Base-by-base conservation (phyloP, 1,140 invertebrate genomes). In the Ditylenchus dipsaci region DNA sequence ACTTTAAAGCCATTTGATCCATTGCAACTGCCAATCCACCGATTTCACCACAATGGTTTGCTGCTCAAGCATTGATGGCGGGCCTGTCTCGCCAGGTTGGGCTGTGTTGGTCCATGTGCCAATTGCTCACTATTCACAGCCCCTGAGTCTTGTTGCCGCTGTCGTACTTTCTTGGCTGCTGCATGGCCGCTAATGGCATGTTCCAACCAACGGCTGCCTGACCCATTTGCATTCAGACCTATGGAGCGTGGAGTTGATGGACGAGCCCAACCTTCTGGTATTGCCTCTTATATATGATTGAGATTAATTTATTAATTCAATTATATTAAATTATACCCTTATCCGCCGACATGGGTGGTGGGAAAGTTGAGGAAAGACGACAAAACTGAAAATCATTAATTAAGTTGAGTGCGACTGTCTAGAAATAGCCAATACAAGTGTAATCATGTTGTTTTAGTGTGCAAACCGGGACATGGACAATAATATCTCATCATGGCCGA, bases 211-310 rank as follows among this genome's bases (percentile, higher is more conserved):
- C 76, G 73, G 13, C 45, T 65, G n/a, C 23, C 38, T 29, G 75
- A 64, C 27, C 73, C 71, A n/a, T 63, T 71, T 19, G 63, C 61
- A 33, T 71, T 68, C 58, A 30, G 63, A 42, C 76, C 76, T 29
- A 78, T 67, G 7, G 71, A 63, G 27, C 74, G 69, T 45, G 76
- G 76, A 47, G 76, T 76, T 43, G 62, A 59, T n/a, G 76, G 76
- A 59, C 76, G 76, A 56, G 76, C 61, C 76, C 76, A 78, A 11
- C 76, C 76, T 49, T 78, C 76, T n/a, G 76, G 76, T 13, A 76
- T 30, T 5, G 1, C 17, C n/a, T 27, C 30, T 64, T 1, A 9
- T 63, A 11, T 0, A 56, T n/a, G n/a, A n/a, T n/a, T n/a, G n/a
- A 29, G 43, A 17, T 13, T 21, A 63, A 23, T 64, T 68, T 67